Evolutionary conservation across 2,888 invertebrate species (phyloP), one percentile per base, ranked within the genome.

Genomic region (Xestia rhomboidea): DNA sequence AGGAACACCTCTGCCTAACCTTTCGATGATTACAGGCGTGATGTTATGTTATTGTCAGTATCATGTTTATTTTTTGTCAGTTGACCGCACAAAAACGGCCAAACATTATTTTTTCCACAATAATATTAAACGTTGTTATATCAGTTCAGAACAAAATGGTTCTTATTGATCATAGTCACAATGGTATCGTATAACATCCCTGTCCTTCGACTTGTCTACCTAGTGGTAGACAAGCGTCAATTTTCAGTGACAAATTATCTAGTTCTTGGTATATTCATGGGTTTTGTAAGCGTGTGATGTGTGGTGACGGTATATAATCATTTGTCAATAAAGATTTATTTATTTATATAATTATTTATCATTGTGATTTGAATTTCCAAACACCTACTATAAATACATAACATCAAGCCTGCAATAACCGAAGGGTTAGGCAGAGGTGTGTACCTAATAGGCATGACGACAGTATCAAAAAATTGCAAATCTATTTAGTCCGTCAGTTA

Each of bases 291-390:
- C n/a, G n/a, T n/a, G n/a, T n/a, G n/a, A n/a, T n/a, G n/a, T n/a
- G n/a, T n/a, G n/a, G n/a, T n/a, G n/a, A n/a, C n/a, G n/a, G n/a
- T n/a, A n/a, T n/a, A n/a, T n/a, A n/a, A n/a, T n/a, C n/a, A n/a
- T n/a, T n/a, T n/a, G n/a, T n/a, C n/a, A n/a, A n/a, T n/a, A n/a
- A n/a, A n/a, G n/a, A n/a, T n/a, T n/a, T n/a, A n/a, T n/a, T n/a
- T n/a, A n/a, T n/a, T n/a, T n/a, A n/a, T n/a, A n/a, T n/a, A n/a
- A 27, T 76, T 38, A 75, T 62, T 7, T 64, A 46, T 7, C 13
- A 27, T 27, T 60, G 11, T 34, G 21, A 51, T 24, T 51, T 24
- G 24, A 11, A 24, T 24, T 51, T 51, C 51, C 24, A 11, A 51
- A 51, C 24, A 51, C 4, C 10, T 51, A 7, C 21, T 21, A 51